A percentile compares a stretch with the other conserved stretches of the same genome.
These are phyloP conservation scores for Muntiacus reevesi DNA, from an alignment of 2,113 vertebrate genomes.

Conservation along the genomic window DNA sequence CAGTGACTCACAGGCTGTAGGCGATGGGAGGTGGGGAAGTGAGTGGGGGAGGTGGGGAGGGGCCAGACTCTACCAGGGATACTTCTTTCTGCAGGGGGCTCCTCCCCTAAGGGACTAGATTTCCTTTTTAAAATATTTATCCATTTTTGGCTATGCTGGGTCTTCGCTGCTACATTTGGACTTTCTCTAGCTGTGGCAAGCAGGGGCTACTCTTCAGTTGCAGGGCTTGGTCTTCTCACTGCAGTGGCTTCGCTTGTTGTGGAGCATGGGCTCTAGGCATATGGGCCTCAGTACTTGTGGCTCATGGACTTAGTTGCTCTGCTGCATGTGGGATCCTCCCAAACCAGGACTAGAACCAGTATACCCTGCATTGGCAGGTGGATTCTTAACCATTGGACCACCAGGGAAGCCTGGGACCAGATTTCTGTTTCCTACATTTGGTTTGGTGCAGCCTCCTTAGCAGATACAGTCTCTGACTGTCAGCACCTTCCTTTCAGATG, in stretches of 20 bases:
- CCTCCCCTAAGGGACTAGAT: background rate
- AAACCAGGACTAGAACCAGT: background rate
- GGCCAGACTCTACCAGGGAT: background rate
- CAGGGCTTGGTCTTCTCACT: background rate
- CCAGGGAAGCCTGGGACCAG: background rate
- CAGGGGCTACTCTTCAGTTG: background rate
- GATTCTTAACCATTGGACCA: background rate
- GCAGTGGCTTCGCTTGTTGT: background rate
- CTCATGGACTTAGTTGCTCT: background rate
- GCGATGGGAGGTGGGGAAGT: background rate
- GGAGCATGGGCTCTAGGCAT: background rate
- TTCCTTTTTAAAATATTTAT: background rate
- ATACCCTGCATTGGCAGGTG: background rate
- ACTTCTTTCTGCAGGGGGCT: background rate
- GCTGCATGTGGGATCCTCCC: background rate
- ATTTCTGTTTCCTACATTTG: background rate
- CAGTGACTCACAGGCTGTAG: accelerated
- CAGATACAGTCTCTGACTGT: no score
- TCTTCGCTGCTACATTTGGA: background rate
- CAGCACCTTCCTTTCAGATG: background rate
- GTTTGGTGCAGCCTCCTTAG: background rate
- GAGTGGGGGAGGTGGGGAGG: background rate
- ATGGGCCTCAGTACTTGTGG: background rate
- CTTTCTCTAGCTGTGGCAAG: accelerated
- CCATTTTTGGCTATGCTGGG: background rate